Conservation (phyloP, 1,140 invertebrate species). For the Cydia strobilella region DNA sequence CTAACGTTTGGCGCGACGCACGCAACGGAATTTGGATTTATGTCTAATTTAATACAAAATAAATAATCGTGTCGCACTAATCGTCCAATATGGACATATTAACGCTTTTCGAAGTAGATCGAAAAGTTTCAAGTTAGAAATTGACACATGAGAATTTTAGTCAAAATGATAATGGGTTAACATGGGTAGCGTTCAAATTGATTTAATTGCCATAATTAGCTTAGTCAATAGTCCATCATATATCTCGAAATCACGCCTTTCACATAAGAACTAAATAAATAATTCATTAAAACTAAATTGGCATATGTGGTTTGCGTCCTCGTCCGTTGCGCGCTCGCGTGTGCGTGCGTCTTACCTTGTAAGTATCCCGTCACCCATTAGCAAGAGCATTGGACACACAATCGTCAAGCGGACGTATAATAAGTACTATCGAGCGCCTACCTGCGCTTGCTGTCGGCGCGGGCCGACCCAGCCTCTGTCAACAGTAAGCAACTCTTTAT, state of each 20-base stretch:
- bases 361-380: conserved; percentile 51
- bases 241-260: no score
- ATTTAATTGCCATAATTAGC: no score
- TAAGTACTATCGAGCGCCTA: conserved; percentile 46
- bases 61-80: background rate
- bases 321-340: conserved; percentile 28
- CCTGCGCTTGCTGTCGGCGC: conserved; percentile 45
- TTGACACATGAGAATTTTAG: background rate
- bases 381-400: conserved; percentile 47
- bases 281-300: background rate
- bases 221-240: no score
- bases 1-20: background rate
- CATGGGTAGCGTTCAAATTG: background rate
- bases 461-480: conserved; percentile 31
- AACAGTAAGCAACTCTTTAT: conserved; percentile 34
- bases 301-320: background rate
- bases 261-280: background rate
- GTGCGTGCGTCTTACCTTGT: conserved; percentile 48
- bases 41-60: background rate
- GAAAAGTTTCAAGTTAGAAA: background rate
- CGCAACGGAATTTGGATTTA: background rate
- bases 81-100: conserved; percentile 4
- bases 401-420: conserved; percentile 48
- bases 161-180: background rate
- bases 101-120: background rate